A percentile compares a stretch with the other conserved stretches of the same genome.
Conservation (phyloP, 1,140 invertebrate species). For the Saxidomus purpurata region DNA sequence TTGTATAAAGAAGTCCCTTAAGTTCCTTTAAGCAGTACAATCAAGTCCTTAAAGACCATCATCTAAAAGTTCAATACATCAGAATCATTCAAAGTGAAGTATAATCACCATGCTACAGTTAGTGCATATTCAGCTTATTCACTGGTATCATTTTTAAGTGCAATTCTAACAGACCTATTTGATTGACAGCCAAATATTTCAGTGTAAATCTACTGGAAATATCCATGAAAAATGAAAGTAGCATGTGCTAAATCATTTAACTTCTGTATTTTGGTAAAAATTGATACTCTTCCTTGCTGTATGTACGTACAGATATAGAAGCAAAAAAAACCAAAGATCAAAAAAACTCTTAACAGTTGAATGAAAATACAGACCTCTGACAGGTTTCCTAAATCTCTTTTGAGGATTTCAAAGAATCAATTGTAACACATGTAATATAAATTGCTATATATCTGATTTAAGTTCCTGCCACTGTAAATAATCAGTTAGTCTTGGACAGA, state of each 20-base stretch:
- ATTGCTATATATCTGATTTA: background rate
- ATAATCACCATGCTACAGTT: background rate
- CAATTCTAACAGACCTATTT: slow-evolving; percentile 17
- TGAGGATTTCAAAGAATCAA: background rate
- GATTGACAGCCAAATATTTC: slow-evolving; percentile 40
- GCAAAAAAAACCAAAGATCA: background rate
- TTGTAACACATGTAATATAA: background rate
- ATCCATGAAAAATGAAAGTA: slow-evolving; percentile 4
- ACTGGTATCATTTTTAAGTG: background rate
- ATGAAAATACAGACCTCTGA: background rate
- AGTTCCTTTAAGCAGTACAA: no score
- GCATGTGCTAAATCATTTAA: slow-evolving; percentile 32
- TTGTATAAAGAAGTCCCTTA: no score
- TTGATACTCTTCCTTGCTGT: background rate
- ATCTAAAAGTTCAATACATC: no score
- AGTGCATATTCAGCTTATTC: slow-evolving; percentile 8
- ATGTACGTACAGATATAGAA: no score
- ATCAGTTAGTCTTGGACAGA: background rate
- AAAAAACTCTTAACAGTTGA: background rate
- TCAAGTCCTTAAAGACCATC: no score
- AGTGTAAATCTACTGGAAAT: slow-evolving; percentile 36
- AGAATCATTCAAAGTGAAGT: no score
- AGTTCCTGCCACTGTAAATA: background rate
- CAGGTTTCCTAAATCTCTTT: background rate
- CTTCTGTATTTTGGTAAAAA: background rate